Evolutionary conservation across 2,797 vertebrate species (phyloP).

Genomic region (Diplodus sargus): DNA sequence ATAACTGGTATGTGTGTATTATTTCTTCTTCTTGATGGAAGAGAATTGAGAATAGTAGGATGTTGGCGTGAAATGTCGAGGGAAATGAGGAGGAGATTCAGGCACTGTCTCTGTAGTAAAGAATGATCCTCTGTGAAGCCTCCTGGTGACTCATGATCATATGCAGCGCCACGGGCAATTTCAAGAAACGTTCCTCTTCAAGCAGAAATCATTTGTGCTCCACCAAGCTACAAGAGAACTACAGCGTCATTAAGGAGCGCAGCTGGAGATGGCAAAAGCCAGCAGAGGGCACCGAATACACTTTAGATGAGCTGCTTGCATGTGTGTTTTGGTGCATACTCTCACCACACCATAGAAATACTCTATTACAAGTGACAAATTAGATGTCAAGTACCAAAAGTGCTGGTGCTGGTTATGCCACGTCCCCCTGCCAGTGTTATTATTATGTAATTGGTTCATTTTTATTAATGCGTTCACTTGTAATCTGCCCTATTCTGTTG

Average conservation of each 20-base stretch:
- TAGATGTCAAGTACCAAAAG: too few relatives aligned
- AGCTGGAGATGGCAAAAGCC: conserved; percentile 15
- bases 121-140: conserved; percentile 32
- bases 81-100: neutral
- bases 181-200: conserved; percentile 27
- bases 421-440: neutral
- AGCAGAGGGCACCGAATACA: conserved; percentile 41
- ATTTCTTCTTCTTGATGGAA: neutral
- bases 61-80: neutral
- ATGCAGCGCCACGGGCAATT: conserved; percentile 27
- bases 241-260: neutral
- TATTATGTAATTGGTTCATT: neutral
- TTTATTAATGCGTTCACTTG: neutral
- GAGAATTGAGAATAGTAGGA: neutral
- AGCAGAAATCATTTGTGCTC: conserved; percentile 22
- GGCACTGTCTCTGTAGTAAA: neutral
- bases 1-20: neutral
- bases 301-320: neutral
- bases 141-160: conserved; percentile 56
- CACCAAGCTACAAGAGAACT: neutral
- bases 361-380: neutral
- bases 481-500: neutral
- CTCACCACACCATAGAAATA: neutral
- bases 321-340: neutral
- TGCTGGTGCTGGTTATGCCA: neutral